Evolutionary conservation across 1,140 invertebrate genomes (phyloP), one percentile per base, ranked within the genome.

Genomic region (Drosophila navojoa): DNA sequence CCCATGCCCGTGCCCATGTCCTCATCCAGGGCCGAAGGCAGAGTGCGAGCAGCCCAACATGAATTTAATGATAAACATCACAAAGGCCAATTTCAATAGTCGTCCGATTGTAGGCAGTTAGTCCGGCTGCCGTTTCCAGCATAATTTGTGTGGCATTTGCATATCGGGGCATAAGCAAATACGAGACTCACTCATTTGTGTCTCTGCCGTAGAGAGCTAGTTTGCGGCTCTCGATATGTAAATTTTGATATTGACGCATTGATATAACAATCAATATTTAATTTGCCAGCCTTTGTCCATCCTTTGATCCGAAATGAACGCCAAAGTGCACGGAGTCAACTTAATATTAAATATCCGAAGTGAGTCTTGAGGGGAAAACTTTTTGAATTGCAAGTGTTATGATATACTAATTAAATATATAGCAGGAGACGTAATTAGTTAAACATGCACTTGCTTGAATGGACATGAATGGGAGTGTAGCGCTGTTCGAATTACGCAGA

Each of bases 261-360:
- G 82, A 87, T 82, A 81, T 74, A 58, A 76, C 82, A 87, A 82
- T 87, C 82, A 87, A 87, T 87, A 82, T 87, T 87, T 87, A 87
- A 87, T 82, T 85, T 71, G 69, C 59, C 58, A 22, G 13, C 69
- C 72, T 62, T 47, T 29, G 61, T 45, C 42, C 16, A 38, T n/a
- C 29, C 50, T 55, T 57, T 55, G 40, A 59, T 60, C 9, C 35
- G 35, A n/a, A 35, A 57, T 54, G 52, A 32, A n/a, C 29, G 10
- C n/a, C 16, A 40, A 53, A 35, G n/a, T 3, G n/a, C 32, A 55
- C 4, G 6, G 22, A 25, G 22, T 1, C 25, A 52, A 29, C 49
- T 50, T 27, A 29, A 50, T n/a, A 50, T 50, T 27, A 25, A 49
- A 19, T 11, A 49, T 49, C 10, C 5, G 7, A 3, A 38, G 3